phyloP scores from a whole-genome alignment of 53 echinoderm and acorn worm genomes.

The Arbacia lixula region DNA sequence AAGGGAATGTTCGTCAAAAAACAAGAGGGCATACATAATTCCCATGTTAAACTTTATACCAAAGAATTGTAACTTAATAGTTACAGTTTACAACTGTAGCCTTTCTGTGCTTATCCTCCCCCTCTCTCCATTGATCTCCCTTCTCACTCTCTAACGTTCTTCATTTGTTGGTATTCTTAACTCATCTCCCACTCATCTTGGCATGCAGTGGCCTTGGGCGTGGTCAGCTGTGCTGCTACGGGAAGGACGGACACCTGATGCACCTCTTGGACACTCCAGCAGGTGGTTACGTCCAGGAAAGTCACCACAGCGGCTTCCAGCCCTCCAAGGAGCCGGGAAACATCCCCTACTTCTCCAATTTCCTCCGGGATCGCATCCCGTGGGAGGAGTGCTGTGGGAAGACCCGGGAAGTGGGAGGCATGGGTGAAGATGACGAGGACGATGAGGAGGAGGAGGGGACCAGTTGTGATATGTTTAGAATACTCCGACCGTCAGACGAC shows the following conservation, averaged over 20 bases:
- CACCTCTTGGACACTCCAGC: constrained; percentile 64
- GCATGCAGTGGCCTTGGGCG: constrained; percentile 59
- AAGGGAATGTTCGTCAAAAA: no score
- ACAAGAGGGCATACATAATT: no score
- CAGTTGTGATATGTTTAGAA: constrained; percentile 63
- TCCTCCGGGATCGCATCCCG: constrained; percentile 75
- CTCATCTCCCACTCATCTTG: not conserved
- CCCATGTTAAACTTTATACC: no score
- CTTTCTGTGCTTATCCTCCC: not conserved
- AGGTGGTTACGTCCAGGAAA: constrained; percentile 80
- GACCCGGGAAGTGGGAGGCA: not conserved
- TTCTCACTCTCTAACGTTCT: not conserved
- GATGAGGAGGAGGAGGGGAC: not conserved
- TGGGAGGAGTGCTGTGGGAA: constrained; percentile 96
- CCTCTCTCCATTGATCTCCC: not conserved
- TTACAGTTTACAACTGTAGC: no score
- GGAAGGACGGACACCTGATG: constrained; percentile 65
- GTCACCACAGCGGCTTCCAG: constrained; percentile 76
- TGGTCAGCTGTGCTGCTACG: constrained; percentile 94
- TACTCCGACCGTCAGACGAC: constrained; percentile 73
- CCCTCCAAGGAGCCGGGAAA: constrained; percentile 65
- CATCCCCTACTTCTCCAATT: constrained; percentile 88
- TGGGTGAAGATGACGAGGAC: not conserved
- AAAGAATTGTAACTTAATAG: no score
- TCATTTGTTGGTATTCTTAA: not conserved